These are phyloP conservation scores for Cyclura pinguis DNA, from an alignment of 2,797 vertebrate genomes.

Conservation along the genomic window DNA sequence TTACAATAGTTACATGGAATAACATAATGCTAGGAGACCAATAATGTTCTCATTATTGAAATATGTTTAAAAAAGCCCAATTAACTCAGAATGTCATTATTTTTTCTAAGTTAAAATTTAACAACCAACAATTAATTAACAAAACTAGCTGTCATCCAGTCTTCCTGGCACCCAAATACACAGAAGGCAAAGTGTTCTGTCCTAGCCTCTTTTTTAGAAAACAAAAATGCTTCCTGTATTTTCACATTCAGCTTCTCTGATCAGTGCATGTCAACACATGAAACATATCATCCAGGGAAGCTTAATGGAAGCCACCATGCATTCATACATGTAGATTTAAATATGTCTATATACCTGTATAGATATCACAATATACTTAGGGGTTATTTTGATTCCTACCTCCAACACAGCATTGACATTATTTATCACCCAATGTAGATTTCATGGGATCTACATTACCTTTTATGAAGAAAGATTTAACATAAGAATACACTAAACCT, in stretches of 20 bases:
- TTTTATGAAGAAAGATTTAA: too few species aligned
- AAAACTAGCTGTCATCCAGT: background rate
- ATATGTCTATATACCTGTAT: too few species aligned
- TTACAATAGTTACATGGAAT: conserved; percentile 37
- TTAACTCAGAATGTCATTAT: conserved; percentile 16
- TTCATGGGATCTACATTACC: too few species aligned
- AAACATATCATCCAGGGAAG: background rate
- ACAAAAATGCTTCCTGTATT: background rate
- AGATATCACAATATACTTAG: too few species aligned
- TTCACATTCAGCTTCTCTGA: background rate
- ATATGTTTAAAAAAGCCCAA: conserved; percentile 10
- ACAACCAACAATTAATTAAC: background rate
- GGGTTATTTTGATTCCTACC: too few species aligned
- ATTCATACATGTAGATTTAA: background rate
- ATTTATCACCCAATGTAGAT: too few species aligned
- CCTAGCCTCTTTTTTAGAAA: background rate
- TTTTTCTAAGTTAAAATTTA: conserved; percentile 34
- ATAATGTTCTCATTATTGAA: background rate
- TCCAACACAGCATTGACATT: too few species aligned
- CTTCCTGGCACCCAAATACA: background rate
- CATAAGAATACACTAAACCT: too few species aligned
- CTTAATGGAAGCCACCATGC: background rate
- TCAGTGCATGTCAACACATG: background rate
- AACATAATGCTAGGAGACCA: conserved; percentile 10
- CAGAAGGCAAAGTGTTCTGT: background rate